Conservation (phyloP, 2,888 invertebrate species). For the Nineta flava region DNA sequence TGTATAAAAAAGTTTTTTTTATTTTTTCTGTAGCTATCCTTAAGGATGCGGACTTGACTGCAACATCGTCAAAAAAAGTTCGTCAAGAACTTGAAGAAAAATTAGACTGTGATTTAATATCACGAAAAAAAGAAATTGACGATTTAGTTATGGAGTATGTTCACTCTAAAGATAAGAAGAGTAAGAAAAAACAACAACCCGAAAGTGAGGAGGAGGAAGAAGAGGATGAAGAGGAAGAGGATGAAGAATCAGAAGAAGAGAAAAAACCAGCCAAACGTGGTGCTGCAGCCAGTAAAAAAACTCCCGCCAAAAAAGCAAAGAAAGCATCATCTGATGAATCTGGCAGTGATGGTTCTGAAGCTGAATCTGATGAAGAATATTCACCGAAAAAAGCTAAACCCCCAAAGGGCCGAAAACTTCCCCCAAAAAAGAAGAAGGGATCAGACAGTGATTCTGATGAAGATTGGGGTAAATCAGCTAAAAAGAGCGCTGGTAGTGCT, state of each 20-base stretch:
- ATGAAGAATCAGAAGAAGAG: conserved; percentile 28
- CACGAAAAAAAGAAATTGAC: conserved; percentile 76
- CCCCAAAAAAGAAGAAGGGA: conserved; percentile 38
- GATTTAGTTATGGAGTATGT: conserved; percentile 69
- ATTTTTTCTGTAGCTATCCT: conserved; percentile 49
- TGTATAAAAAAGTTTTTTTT: not conserved
- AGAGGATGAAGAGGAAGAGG: conserved; percentile 28
- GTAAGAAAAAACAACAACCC: conserved; percentile 29
- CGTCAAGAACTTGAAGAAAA: conserved; percentile 71
- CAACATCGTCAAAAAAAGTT: conserved; percentile 79
- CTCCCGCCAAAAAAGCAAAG: conserved; percentile 31
- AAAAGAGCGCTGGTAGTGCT: conserved; percentile 22
- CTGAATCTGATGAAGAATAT: conserved; percentile 42
- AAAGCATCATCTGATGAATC: conserved; percentile 31
- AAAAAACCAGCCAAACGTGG: conserved; percentile 40
- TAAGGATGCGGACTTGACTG: conserved; percentile 69
- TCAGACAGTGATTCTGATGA: conserved; percentile 52
- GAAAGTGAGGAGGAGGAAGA: conserved; percentile 33
- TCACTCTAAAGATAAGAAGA: conserved; percentile 27
- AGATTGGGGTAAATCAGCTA: conserved; percentile 44
- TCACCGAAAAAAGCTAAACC: conserved; percentile 39
- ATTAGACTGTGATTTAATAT: conserved; percentile 56
- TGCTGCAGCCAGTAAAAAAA: conserved; percentile 31
- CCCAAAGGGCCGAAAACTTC: conserved; percentile 35
- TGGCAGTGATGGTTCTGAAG: conserved; percentile 31